Evolutionary conservation across 2,797 vertebrate species (phyloP).

Genomic region (Gymnocypris eckloni): DNA sequence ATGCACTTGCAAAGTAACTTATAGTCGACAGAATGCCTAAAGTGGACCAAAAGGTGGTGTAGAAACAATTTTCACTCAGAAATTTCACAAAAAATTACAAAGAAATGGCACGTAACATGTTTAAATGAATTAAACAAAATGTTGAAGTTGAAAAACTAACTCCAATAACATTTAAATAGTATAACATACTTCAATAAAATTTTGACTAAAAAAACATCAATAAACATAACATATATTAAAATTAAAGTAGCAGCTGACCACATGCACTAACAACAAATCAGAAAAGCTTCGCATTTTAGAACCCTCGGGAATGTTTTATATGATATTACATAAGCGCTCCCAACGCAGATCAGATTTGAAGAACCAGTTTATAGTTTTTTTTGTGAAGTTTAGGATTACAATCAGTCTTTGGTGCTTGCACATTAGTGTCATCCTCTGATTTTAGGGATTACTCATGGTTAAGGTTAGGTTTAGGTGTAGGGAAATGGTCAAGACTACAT

Average conservation of each 20-base stretch:
- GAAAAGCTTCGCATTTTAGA: background rate
- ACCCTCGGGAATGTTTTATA: background rate
- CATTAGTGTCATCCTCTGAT: too few species aligned
- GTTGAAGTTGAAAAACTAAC: background rate
- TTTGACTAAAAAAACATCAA: too few species aligned
- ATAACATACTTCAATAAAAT: too few species aligned
- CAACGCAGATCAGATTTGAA: too few species aligned
- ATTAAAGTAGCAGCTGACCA: background rate
- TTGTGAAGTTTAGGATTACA: too few species aligned
- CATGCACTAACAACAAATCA: background rate
- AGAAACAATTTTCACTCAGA: conserved; percentile 2
- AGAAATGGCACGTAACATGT: background rate
- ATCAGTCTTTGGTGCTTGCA: too few species aligned
- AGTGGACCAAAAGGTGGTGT: background rate
- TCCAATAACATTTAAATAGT: too few species aligned
- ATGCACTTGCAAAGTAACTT: background rate
- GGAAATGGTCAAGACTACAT: too few species aligned
- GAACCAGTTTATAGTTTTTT: too few species aligned
- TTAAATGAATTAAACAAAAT: background rate
- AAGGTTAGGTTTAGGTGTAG: too few species aligned
- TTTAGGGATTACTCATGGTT: too few species aligned
- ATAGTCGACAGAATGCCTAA: background rate
- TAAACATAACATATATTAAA: too few species aligned
- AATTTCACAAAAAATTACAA: background rate
- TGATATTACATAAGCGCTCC: background rate